Conservation (phyloP, 2,113 vertebrate species). For the Mastomys coucha region DNA sequence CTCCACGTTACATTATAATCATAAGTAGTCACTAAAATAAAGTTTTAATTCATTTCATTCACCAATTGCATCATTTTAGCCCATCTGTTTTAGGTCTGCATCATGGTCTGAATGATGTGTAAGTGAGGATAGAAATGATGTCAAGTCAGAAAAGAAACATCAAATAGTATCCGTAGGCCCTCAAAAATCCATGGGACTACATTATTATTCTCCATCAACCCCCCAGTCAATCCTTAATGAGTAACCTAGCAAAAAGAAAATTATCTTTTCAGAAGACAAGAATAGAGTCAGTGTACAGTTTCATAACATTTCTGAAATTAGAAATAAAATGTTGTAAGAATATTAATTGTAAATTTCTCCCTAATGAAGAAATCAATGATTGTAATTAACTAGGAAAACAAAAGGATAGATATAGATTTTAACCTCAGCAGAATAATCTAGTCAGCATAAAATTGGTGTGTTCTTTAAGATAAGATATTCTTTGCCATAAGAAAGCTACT, state of each 20-base stretch:
- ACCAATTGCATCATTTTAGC: neutral
- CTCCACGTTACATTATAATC: neutral
- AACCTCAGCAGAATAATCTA: neutral
- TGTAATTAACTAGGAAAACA: neutral
- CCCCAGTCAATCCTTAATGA: neutral
- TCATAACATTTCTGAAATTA: neutral
- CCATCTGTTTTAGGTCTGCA: neutral
- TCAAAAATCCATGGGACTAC: neutral
- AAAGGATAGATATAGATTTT: neutral
- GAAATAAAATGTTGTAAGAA: neutral
- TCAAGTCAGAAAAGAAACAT: neutral
- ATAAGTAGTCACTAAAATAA: neutral
- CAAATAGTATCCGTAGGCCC: neutral
- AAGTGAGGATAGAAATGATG: neutral
- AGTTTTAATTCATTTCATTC: neutral
- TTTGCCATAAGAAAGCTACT: neutral
- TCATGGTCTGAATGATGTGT: neutral
- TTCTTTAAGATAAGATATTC: neutral
- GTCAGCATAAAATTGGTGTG: neutral
- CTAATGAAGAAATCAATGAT: neutral
- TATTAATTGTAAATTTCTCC: neutral
- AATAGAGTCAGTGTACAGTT: neutral
- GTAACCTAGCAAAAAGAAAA: neutral
- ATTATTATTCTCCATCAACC: neutral
- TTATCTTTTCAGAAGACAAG: neutral